Conservation (phyloP, 2,113 vertebrate genomes). For the Etheostoma spectabile region DNA sequence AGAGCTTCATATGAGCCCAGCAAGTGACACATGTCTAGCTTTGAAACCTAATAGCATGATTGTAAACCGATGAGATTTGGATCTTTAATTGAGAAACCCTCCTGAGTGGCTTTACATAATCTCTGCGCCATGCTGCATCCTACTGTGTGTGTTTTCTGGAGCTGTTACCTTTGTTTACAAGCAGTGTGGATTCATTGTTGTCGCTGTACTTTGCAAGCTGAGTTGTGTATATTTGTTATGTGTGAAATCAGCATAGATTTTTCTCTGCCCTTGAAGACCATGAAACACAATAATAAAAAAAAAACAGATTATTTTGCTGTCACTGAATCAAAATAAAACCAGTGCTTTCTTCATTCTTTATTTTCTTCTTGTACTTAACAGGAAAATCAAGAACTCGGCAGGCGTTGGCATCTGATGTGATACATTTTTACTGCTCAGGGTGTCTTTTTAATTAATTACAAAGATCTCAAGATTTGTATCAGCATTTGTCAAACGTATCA, state of each 20-base stretch:
- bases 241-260: conserved; percentile 54
- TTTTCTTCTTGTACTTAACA: neutral
- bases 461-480: neutral
- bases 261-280: conserved; percentile 55
- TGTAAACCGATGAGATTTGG: conserved; percentile 36
- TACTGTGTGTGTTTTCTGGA: conserved; percentile 63
- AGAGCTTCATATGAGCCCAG: conserved; percentile 15
- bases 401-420: neutral
- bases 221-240: conserved; percentile 72
- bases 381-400: conserved; percentile 13
- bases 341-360: conserved; percentile 5
- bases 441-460: neutral
- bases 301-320: conserved; percentile 46
- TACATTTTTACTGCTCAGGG: neutral
- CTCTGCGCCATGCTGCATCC: conserved; percentile 48
- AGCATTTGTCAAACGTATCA: neutral
- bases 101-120: conserved; percentile 38
- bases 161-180: conserved; percentile 57
- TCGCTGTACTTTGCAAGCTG: conserved; percentile 72
- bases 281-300: conserved; percentile 60
- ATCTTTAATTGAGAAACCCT: conserved; percentile 46
- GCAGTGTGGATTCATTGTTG: conserved; percentile 56
- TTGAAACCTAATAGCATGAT: conserved; percentile 49
- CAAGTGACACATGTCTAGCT: conserved; percentile 1
- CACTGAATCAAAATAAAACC: conserved; percentile 24